Base-by-base conservation (phyloP, 1,140 invertebrate species). In the Lutraria rhynchaena region DNA sequence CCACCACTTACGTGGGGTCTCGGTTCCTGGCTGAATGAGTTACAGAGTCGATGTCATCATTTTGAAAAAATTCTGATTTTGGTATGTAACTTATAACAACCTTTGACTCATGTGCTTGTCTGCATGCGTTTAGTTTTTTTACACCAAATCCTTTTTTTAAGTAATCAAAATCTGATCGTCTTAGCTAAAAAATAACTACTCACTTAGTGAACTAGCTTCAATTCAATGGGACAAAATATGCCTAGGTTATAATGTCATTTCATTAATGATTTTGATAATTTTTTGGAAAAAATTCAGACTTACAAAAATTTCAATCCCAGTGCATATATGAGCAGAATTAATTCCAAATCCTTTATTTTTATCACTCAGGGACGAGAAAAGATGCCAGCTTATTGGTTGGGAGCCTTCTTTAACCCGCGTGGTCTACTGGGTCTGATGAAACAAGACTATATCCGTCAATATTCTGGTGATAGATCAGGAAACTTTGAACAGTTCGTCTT, bases 331-430 rank as follows among this genome's bases (percentile, higher is more conserved):
- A n/a, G n/a, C n/a, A n/a, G n/a, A n/a, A n/a, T n/a, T n/a, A n/a
- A n/a, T n/a, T n/a, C n/a, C n/a, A n/a, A n/a, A n/a, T n/a, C n/a
- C n/a, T n/a, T n/a, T n/a, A n/a, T n/a, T n/a, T n/a, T n/a, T n/a
- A n/a, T n/a, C 58, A 78, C 83, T 24, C 81, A 92, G 91, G 91
- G 91, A 35, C 85, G 90, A 44, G 90, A 92, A 49, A 91, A 91
- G 84, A 92, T 90, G 87, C 92, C 92, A 33, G 86, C 88, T 4
- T 93, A 91, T 83, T 92, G 91, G 87, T 69, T 92, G 37, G 90
- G 91, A 35, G 91, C 90, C 1, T 92, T 92, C 86, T 90, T 90
- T 70, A 88, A 91, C 46, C 92, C 92, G 19, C 77, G 87, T 51
- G 87, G 86, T 33, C 84, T 92, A 17, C 83, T 92, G 17, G 87